A percentile compares a stretch with the other conserved stretches of the same genome.
These are phyloP conservation scores for Spialia ferax DNA, from an alignment of 2,888 invertebrate genomes.

Conservation along the genomic window DNA sequence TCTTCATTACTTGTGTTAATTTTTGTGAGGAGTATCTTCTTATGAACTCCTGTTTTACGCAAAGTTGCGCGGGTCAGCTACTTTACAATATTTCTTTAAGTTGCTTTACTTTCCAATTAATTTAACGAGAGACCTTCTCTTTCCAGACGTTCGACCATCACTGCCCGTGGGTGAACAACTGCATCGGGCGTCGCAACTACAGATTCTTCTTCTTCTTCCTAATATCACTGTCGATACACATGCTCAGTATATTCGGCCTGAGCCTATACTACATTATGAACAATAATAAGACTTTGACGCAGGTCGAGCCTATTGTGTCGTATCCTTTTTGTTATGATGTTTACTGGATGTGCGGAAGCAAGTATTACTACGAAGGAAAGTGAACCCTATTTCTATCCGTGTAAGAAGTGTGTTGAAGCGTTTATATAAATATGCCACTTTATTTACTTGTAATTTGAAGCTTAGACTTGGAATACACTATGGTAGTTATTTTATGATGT, in stretches of 20 bases:
- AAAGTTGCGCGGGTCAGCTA: no score
- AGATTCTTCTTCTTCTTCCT: slow-evolving; percentile 99
- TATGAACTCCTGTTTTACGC: no score
- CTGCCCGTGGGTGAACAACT: slow-evolving; percentile 99
- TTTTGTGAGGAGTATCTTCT: no score
- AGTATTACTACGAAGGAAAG: background rate
- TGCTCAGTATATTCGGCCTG: slow-evolving; percentile 98
- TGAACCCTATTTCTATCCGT: no score
- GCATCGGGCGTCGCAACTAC: slow-evolving; percentile 98
- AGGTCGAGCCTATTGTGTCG: slow-evolving; percentile 94
- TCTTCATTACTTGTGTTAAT: no score
- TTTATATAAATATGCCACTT: no score
- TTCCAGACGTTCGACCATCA: slow-evolving; percentile 99
- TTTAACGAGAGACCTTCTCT: slow-evolving; percentile 15
- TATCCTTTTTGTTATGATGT: slow-evolving; percentile 88
- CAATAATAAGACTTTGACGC: slow-evolving; percentile 92
- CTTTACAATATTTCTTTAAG: no score
- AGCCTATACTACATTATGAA: slow-evolving; percentile 97
- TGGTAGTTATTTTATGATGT: no score
- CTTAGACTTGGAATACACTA: no score
- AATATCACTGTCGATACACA: slow-evolving; percentile 97
- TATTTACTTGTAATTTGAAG: no score
- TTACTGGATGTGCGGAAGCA: background rate
- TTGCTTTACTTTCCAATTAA: no score
- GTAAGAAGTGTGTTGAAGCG: no score